These are phyloP conservation scores for Aquatica leii DNA, from an alignment of 2,888 invertebrate species.

Conservation along the genomic window DNA sequence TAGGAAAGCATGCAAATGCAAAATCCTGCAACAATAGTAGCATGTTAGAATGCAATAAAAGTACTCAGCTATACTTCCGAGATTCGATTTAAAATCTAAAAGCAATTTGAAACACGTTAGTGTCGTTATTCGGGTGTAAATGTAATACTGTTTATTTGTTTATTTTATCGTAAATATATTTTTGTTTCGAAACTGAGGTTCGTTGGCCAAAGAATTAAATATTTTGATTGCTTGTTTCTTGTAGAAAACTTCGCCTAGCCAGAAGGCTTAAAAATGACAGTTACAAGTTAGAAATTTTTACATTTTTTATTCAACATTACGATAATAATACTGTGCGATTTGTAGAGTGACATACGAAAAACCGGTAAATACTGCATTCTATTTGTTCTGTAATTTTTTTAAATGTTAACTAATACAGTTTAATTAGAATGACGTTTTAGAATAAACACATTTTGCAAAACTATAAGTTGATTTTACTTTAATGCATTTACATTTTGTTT, in stretches of 20 bases:
- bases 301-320: constrained; percentile 31
- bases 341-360: constrained; percentile 24
- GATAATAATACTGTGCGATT: constrained; percentile 22
- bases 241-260: constrained; percentile 1
- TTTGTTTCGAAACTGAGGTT: constrained; percentile 2
- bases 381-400: no score
- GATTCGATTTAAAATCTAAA: constrained; percentile 36
- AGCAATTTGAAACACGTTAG: constrained; percentile 33
- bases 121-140: constrained; percentile 24
- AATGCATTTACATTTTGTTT: no score
- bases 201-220: background rate
- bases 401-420: no score
- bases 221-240: constrained; percentile 1
- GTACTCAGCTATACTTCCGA: constrained; percentile 27
- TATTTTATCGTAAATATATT: background rate
- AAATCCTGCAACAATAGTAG: constrained; percentile 22
- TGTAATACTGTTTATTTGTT: constrained; percentile 26
- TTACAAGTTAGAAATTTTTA: constrained; percentile 18
- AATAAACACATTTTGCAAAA: no score
- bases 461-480: no score
- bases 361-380: no score
- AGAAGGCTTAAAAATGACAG: constrained; percentile 1
- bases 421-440: no score
- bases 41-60: constrained; percentile 33
- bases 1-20: constrained; percentile 23